Percentiles rank a stretch among this genome's conserved stretches.
These are phyloP conservation scores for Blennius ocellaris DNA, from an alignment of 2,113 vertebrate species.

Conservation along the genomic window DNA sequence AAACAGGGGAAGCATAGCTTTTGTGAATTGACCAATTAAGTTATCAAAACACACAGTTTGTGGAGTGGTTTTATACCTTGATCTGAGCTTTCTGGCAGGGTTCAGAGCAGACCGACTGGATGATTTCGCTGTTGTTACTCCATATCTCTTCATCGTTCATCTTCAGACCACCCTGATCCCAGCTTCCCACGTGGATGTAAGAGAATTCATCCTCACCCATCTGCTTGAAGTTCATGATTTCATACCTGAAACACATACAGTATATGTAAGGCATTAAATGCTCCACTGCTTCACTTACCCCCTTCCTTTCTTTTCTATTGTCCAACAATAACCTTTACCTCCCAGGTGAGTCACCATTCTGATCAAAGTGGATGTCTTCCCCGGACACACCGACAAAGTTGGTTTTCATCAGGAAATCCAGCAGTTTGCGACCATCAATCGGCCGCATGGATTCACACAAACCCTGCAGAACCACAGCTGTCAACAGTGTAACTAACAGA, in stretches of 20 bases:
- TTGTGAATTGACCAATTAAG: too few relatives aligned
- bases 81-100: constrained; percentile 97
- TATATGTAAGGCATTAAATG: neutral
- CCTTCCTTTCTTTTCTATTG: neutral
- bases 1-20: too few relatives aligned
- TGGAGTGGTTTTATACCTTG: constrained; percentile 84
- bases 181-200: constrained; percentile 98
- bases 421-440: constrained; percentile 92
- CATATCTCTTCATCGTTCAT: constrained; percentile 98
- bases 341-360: constrained; percentile 97
- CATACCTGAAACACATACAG: constrained; percentile 87
- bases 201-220: constrained; percentile 91
- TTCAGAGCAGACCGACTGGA: constrained; percentile 96
- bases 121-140: constrained; percentile 89
- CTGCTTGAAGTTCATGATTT: constrained; percentile 99
- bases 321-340: constrained; percentile 79
- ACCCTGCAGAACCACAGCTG: constrained; percentile 69
- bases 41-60: neutral
- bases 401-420: constrained; percentile 97
- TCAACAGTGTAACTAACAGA: too few relatives aligned
- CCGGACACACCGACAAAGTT: constrained; percentile 96
- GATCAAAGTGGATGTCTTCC: constrained; percentile 93
- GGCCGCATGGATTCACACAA: constrained; percentile 95
- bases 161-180: constrained; percentile 95
- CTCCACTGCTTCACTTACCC: neutral